These are phyloP conservation scores for Notodromas monacha DNA, from an alignment of 2,888 invertebrate species.

Conservation along the genomic window DNA sequence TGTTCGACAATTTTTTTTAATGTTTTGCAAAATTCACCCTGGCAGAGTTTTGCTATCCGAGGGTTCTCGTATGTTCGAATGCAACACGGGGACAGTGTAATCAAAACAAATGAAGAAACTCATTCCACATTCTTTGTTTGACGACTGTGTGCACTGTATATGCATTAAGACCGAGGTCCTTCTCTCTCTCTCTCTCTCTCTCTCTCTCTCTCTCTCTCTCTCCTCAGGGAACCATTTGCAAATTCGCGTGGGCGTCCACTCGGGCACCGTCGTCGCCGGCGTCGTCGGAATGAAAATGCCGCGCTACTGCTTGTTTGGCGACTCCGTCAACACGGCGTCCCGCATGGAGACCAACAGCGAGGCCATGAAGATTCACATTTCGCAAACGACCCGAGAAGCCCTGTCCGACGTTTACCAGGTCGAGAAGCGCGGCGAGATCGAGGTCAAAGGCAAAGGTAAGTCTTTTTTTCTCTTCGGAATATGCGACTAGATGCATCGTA, in stretches of 20 bases:
- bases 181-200: constrained; percentile 1
- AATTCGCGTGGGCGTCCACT: constrained; percentile 57
- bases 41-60: too few relatives aligned
- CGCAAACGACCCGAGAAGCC: constrained; percentile 46
- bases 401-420: constrained; percentile 38
- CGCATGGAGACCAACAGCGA: constrained; percentile 72
- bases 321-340: constrained; percentile 37
- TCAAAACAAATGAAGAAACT: too few relatives aligned
- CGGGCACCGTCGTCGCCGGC: constrained; percentile 67
- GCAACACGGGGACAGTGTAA: too few relatives aligned
- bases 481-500: constrained; percentile 8
- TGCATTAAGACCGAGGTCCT: too few relatives aligned
- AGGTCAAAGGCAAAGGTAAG: constrained; percentile 60
- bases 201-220: background rate
- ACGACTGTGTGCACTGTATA: too few relatives aligned
- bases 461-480: too few relatives aligned
- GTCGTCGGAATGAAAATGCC: constrained; percentile 85
- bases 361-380: constrained; percentile 79
- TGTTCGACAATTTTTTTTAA: too few relatives aligned
- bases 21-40: too few relatives aligned
- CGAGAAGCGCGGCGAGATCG: constrained; percentile 42
- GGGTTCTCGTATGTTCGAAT: too few relatives aligned
- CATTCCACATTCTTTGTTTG: too few relatives aligned
- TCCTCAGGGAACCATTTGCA: constrained; percentile 38
- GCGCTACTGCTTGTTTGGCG: constrained; percentile 47